Evolutionary conservation across 2,888 invertebrate species (phyloP), one percentile per base, ranked within the genome.

Genomic region (Lycaena phlaeas): DNA sequence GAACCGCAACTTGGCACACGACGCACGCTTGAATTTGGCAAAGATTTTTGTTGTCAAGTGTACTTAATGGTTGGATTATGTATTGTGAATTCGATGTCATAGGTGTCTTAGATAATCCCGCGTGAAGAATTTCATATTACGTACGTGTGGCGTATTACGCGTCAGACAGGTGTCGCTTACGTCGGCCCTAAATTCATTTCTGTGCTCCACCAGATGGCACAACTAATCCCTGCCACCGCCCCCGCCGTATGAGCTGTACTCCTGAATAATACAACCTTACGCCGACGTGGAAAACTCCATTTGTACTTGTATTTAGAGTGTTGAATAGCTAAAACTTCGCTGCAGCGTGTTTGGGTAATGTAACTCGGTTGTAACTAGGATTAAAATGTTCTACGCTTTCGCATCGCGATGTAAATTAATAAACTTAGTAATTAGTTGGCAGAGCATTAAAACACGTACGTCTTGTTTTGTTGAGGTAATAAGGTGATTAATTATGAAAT

Each of bases 141-240:
- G 61, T 68, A 75, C 75, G 75, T 75, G 75, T 70, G 73, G 68
- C 68, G 70, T 71, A 71, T 74, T 75, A 73, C 64, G 60, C 62
- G 66, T 66, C 64, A 73, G 78, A 77, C 78, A 79, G 78, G 73
- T 79, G 78, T 77, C 78, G 70, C 73, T 69, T 57, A 60, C 63
- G 67, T 66, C 70, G 66, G n/a, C 59, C 64, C 68, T 70, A 73
- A 73, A 78, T 78, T 73, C 77, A 72, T 78, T 75, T 73, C 64
- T 60, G 59, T 54, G 63, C 60, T 55, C 58, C 28, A 26, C 42
- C 40, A 40, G 64, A 76, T 75, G 77, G 69, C 75, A 75, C 64
- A 69, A 66, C 64, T 78, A 77, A 77, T 78, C 76, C 73, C 53
- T 49, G 59, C 56, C 62, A 65, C 68, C 64, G 64, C 61, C 45